A percentile compares a stretch with the other conserved stretches of the same genome.
Conservation (phyloP, 2,888 invertebrate genomes). For the Operophtera brumata region DNA sequence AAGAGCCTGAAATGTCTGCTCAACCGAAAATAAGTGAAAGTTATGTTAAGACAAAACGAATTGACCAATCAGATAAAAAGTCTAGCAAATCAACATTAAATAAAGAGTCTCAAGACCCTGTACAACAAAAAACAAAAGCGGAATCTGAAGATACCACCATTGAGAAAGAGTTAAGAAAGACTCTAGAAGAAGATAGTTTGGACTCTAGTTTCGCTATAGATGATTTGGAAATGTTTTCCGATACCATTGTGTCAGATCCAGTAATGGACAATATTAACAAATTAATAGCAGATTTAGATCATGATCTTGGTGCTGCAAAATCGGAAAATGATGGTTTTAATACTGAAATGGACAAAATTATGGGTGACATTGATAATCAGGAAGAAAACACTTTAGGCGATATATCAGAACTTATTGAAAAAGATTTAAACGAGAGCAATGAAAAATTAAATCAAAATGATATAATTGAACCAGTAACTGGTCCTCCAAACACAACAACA, state of each 20-base stretch:
- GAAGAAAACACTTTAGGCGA: slow-evolving; percentile 37
- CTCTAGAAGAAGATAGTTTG: slow-evolving; percentile 18
- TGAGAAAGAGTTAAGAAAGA: slow-evolving; percentile 13
- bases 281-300: slow-evolving; percentile 63
- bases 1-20: slow-evolving; percentile 4
- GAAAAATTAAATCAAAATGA: slow-evolving; percentile 8
- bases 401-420: slow-evolving; percentile 39
- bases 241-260: slow-evolving; percentile 56
- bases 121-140: not conserved
- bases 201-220: slow-evolving; percentile 53
- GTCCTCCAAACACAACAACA: not conserved
- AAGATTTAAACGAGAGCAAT: slow-evolving; percentile 34
- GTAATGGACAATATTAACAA: slow-evolving; percentile 66
- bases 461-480: slow-evolving; percentile 2
- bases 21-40: slow-evolving; percentile 4
- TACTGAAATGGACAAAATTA: slow-evolving; percentile 57
- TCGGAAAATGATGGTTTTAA: slow-evolving; percentile 45
- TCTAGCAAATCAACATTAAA: not conserved
- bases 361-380: slow-evolving; percentile 47
- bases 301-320: slow-evolving; percentile 54
- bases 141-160: not conserved
- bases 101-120: not conserved
- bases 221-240: slow-evolving; percentile 63
- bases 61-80: not conserved
- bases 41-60: not conserved